Evolutionary conservation across 1,140 invertebrate genomes (phyloP).

Genomic region (Vanessa atalanta): DNA sequence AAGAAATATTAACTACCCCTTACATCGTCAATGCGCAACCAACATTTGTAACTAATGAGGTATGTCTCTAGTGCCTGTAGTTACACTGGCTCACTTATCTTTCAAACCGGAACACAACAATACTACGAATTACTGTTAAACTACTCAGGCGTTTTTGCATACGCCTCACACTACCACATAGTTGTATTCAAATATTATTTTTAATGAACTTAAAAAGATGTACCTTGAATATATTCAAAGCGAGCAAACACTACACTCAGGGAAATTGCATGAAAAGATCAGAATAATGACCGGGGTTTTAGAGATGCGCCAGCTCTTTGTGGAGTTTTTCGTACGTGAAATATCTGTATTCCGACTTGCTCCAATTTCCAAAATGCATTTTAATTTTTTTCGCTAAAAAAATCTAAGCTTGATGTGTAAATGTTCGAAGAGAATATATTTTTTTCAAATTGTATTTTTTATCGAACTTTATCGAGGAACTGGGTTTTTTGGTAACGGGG

Average conservation of each 20-base stretch:
- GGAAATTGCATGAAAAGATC: conserved; percentile 21
- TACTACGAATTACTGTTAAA: no score
- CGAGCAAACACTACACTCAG: not conserved
- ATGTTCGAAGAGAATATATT: not conserved
- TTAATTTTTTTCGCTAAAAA: not conserved
- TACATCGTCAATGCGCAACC: no score
- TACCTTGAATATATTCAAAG: not conserved
- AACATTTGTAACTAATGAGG: no score
- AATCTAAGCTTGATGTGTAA: not conserved
- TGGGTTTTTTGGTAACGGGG: no score
- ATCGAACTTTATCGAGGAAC: no score
- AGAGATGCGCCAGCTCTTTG: conserved; percentile 5
- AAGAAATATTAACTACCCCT: no score
- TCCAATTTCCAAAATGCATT: conserved; percentile 2
- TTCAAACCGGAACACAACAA: no score
- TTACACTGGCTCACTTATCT: no score
- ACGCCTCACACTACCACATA: no score
- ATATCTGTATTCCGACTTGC: not conserved
- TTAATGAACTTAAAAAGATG: not conserved
- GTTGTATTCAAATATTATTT: no score
- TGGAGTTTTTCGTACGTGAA: not conserved
- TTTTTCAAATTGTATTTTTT: not conserved
- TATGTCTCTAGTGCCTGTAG: no score
- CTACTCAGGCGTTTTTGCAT: no score
- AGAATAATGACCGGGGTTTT: conserved; percentile 9